Base-by-base conservation (phyloP, 2,888 invertebrate species). In the Hemistola chrysoprasaria region DNA sequence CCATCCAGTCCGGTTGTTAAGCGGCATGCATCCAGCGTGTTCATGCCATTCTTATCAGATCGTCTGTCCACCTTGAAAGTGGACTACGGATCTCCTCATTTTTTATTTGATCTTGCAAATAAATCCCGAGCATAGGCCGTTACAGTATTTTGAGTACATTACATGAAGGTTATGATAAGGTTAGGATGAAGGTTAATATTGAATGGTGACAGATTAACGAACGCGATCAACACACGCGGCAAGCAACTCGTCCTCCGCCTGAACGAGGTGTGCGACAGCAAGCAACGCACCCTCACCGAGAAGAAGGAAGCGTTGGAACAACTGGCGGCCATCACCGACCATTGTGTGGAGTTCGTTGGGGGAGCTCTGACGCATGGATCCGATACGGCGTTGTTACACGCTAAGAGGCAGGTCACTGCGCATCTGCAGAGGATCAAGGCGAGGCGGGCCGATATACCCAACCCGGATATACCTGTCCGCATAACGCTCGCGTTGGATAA, bases 391-490 rank as follows among this genome's bases (percentile, higher is more conserved):
- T 90, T 97, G 60, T 87, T 97, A 51, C 94, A 94, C 74, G 93
- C 94, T 78, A 96, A 96, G 90, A 33, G 11, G 8, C 25, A 8
- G 40, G 50, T 53, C 8, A 46, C 54, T 31, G 59, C 62, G 53
- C 95, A 95, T 82, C 88, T 95, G 61, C 94, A 94, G 78, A 91
- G 95, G 70, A 93, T 96, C 64, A 96, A 95, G 82, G 92, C 93
- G 62, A 92, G 94, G 49, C 91, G 95, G 60, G 95, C 95, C 1
- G 95, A 96, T 84, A 95, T 96, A 71, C 96, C 96, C 53, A 96
- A 96, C 90, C 96, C 96, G 8, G 95, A 96, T 85, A 95, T 96
- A 58, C 95, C 95, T 22, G 95, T 96, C 53, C 91, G 95, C 65
- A 95, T 96, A 75, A 92, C 93, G 73, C 90, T 95, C 43, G 93